phyloP scores from a whole-genome alignment of 1,140 invertebrate species.

The Phymastichus coffea region DNA sequence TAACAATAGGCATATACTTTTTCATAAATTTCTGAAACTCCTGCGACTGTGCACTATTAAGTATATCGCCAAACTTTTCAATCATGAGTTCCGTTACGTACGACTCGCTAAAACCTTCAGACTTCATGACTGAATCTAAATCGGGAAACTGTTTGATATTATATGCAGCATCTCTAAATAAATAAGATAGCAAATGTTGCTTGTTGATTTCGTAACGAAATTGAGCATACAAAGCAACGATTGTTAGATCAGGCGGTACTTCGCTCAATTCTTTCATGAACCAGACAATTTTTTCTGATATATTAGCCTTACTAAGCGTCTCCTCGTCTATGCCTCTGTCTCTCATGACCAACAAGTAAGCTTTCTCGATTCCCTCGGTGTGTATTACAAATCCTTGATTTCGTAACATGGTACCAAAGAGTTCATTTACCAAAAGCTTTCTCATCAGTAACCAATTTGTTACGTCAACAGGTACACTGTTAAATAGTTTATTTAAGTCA shows the following conservation, averaged over 20 bases:
- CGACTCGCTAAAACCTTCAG: constrained; percentile 15
- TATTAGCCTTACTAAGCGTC: constrained; percentile 21
- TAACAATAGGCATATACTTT: constrained; percentile 13
- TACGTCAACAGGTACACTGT: constrained; percentile 23
- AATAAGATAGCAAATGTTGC: constrained; percentile 38
- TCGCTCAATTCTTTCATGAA: constrained; percentile 42
- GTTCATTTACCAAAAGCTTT: constrained; percentile 42
- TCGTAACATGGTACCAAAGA: constrained; percentile 34
- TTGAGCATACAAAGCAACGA: constrained; percentile 28
- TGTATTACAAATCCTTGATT: constrained; percentile 36
- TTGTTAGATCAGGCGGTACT: constrained; percentile 31
- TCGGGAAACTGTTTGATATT: constrained; percentile 16
- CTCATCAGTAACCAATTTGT: constrained; percentile 42
- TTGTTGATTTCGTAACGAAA: constrained; percentile 34
- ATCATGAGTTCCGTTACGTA: constrained; percentile 9
- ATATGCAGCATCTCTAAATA: constrained; percentile 30
- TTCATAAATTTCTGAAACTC: constrained; percentile 20
- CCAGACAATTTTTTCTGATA: constrained; percentile 39
- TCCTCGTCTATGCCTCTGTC: constrained; percentile 27
- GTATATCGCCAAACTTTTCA: neutral
- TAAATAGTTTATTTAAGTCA: constrained; percentile 6
- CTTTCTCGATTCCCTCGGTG: constrained; percentile 33
- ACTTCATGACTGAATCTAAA: constrained; percentile 19
- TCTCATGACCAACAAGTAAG: constrained; percentile 37
- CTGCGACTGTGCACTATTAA: neutral